phyloP scores from a whole-genome alignment of 2,797 vertebrate genomes.

The Holocentrus rufus region DNA sequence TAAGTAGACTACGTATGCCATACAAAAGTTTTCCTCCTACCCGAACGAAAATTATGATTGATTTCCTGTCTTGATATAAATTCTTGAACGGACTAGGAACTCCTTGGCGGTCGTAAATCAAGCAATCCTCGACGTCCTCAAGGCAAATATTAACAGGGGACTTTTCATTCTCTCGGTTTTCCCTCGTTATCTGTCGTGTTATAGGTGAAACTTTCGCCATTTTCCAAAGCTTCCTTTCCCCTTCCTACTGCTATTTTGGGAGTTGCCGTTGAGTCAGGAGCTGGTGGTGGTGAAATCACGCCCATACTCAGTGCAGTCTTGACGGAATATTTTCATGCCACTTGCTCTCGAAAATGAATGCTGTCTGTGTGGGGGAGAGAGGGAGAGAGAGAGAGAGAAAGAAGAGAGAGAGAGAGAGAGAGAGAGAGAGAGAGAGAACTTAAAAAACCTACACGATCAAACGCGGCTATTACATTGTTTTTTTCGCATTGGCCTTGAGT shows the following conservation, averaged over 20 bases:
- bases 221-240: conserved; percentile 42
- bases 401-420: conserved; percentile 14
- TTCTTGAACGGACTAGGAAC: conserved; percentile 76
- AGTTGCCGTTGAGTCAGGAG: conserved; percentile 50
- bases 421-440: background rate
- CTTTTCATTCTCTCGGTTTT: background rate
- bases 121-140: conserved; percentile 77
- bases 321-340: too few relatives aligned
- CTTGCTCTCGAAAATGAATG: too few relatives aligned
- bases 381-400: background rate
- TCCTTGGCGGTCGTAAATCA: conserved; percentile 82
- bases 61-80: conserved; percentile 83
- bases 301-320: conserved; percentile 48
- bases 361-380: background rate
- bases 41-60: conserved; percentile 90
- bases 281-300: conserved; percentile 58
- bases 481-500: too few relatives aligned
- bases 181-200: conserved; percentile 81
- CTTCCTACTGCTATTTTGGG: conserved; percentile 72
- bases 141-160: conserved; percentile 45
- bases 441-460: too few relatives aligned
- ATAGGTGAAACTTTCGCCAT: conserved; percentile 80
- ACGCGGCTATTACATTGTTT: too few relatives aligned
- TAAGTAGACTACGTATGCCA: background rate
- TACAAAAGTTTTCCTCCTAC: conserved; percentile 77